These are phyloP conservation scores for Heliconius charithonia DNA, from an alignment of 2,888 invertebrate species.

Conservation along the genomic window DNA sequence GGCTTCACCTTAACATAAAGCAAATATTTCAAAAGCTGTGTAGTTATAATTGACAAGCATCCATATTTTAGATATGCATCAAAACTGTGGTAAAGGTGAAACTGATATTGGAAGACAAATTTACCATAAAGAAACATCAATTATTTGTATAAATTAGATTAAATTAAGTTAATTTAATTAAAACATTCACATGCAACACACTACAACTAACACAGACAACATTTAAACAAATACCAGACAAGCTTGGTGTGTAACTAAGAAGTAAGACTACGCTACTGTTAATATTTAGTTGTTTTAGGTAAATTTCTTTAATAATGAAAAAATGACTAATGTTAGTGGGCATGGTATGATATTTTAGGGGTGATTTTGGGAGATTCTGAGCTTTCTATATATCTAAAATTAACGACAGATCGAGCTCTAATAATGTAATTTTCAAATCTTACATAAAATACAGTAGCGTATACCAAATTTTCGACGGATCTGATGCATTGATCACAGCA, in stretches of 20 bases:
- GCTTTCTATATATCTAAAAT: slow-evolving; percentile 41
- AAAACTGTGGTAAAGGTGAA: slow-evolving; percentile 41
- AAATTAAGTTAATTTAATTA: slow-evolving; percentile 53
- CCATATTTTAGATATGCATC: neutral
- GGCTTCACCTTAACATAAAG: slow-evolving; percentile 58
- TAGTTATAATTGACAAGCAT: slow-evolving; percentile 22
- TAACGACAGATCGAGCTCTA: slow-evolving; percentile 41
- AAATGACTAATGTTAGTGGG: slow-evolving; percentile 42
- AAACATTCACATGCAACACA: slow-evolving; percentile 72
- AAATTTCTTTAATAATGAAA: slow-evolving; percentile 39
- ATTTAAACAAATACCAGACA: slow-evolving; percentile 47
- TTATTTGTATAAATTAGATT: slow-evolving; percentile 38
- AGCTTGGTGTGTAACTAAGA: slow-evolving; percentile 42
- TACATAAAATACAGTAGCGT: slow-evolving; percentile 55
- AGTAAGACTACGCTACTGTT: slow-evolving; percentile 39
- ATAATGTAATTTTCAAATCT: slow-evolving; percentile 44
- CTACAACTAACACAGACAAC: slow-evolving; percentile 49
- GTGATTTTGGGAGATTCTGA: slow-evolving; percentile 44
- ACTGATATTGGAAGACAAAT: slow-evolving; percentile 40
- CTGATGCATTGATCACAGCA: slow-evolving; percentile 73
- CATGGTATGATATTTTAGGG: slow-evolving; percentile 39
- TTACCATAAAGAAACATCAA: slow-evolving; percentile 40
- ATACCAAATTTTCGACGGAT: slow-evolving; percentile 71
- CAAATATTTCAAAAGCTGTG: slow-evolving; percentile 29
- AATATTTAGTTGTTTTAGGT: slow-evolving; percentile 27